phyloP scores from a whole-genome alignment of 2,888 invertebrate genomes.

The Tetanocera ferruginea region DNA sequence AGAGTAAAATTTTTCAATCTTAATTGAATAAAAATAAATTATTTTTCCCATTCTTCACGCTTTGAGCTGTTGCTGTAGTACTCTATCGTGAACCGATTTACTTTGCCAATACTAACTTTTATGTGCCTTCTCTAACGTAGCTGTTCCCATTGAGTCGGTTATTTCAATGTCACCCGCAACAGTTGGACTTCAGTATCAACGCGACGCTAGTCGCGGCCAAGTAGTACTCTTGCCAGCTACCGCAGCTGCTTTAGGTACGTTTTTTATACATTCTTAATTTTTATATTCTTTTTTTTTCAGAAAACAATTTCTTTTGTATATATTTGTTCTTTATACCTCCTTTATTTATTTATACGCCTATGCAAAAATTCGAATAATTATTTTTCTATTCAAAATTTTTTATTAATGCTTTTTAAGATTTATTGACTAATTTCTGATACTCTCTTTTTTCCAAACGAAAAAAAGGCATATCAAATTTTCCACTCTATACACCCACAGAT shows the following conservation, averaged over 20 bases:
- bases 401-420: constrained; percentile 34
- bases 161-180: constrained; percentile 80
- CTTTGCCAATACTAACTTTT: background rate
- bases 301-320: background rate
- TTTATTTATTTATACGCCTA: background rate
- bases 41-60: no score
- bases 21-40: no score
- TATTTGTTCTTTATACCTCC: background rate
- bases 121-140: constrained; percentile 70
- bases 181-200: constrained; percentile 87
- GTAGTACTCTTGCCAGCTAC: constrained; percentile 83
- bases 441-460: constrained; percentile 36
- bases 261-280: background rate
- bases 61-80: no score
- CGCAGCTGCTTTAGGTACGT: constrained; percentile 72
- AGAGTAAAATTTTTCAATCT: no score
- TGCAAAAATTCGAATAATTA: background rate
- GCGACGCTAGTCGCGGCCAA: constrained; percentile 88
- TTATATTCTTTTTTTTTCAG: background rate
- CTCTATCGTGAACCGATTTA: no score
- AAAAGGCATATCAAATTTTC: constrained; percentile 68
- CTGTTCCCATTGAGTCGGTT: constrained; percentile 81
- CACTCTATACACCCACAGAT: constrained; percentile 68
- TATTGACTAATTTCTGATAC: constrained; percentile 19
- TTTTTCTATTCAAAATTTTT: constrained; percentile 15